Percentiles rank a stretch among this genome's conserved stretches.
These are phyloP conservation scores for Xanthia icteritia DNA, from an alignment of 2,888 invertebrate species.

Conservation along the genomic window DNA sequence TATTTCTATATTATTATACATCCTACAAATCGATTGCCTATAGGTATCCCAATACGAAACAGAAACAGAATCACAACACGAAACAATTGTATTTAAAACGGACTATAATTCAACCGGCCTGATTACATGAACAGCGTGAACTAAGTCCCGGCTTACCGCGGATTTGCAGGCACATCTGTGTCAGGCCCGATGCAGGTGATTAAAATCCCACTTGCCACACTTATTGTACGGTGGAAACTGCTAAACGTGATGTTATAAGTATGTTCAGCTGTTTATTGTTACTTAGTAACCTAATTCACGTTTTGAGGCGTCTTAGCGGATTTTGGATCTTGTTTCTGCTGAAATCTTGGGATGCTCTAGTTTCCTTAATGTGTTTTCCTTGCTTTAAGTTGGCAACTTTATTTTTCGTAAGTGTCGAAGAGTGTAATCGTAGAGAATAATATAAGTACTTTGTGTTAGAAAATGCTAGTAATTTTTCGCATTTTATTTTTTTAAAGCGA, in stretches of 20 bases:
- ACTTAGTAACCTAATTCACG: conserved; percentile 44
- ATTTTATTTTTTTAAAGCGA: background rate
- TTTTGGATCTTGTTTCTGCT: conserved; percentile 33
- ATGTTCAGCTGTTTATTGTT: conserved; percentile 52
- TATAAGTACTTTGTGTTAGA: background rate
- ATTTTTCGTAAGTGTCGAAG: conserved; percentile 23
- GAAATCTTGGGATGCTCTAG: conserved; percentile 14
- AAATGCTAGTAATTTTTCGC: background rate
- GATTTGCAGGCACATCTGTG: conserved; percentile 83
- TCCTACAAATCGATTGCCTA: conserved; percentile 3
- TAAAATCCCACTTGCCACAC: conserved; percentile 69
- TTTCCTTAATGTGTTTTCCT: conserved; percentile 45
- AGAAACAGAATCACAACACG: conserved; percentile 35
- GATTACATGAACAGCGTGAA: conserved; percentile 80
- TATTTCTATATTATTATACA: background rate
- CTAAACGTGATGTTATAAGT: conserved; percentile 49
- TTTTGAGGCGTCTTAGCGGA: conserved; percentile 41
- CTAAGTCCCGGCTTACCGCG: conserved; percentile 86
- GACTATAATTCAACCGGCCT: conserved; percentile 80
- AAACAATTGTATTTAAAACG: conserved; percentile 76
- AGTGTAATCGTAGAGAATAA: conserved; percentile 7
- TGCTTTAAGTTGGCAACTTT: conserved; percentile 14
- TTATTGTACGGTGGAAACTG: conserved; percentile 58
- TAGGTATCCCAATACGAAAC: conserved; percentile 21
- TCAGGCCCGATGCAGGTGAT: conserved; percentile 74